Base-by-base conservation (phyloP, 2,888 invertebrate species). In the Luffia ferchaultella region DNA sequence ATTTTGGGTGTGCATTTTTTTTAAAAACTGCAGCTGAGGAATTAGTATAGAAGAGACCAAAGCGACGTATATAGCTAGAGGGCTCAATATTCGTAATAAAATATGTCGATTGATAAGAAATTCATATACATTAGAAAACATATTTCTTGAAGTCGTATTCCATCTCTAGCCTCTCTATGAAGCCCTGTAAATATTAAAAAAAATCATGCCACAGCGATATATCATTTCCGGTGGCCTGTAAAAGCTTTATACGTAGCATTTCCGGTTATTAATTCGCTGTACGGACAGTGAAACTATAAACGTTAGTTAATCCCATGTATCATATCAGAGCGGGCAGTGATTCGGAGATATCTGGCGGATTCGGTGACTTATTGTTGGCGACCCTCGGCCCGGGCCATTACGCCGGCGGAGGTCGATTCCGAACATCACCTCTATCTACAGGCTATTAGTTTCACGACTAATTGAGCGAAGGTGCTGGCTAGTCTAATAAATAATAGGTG, bases 391-490 rank as follows among this genome's bases (percentile, higher is more conserved):
- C 62, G 64, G 63, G 58, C 72, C 73, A 73, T 76, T 77, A 76
- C 70, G 68, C 67, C 61, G 46, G 46, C 20, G 12, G 30, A 30
- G 30, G 16, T n/a, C 46, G 48, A 17, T 2, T 46, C 30, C 20
- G 20, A 17, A 20, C 46, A 20, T 46, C 46, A 43, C 16, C 43
- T 16, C 43, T 16, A n/a, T 43, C 43, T 58, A 20, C 63, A 56
- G 60, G 55, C 78, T 73, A 82, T 85, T 75, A 77, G 73, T 84
- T 76, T 75, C 70, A 69, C 69, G 76, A 75, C 86, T 87, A 87
- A 87, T 87, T 87, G 86, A 77, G 74, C 82, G 80, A 42, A 49
- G 40, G 48, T 42, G 30, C 54, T 40, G 15, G 43, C 40, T 20
- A 19, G 48, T 30, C 16, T 18, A 42, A 41, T n/a, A 18, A 9